Evolutionary conservation across 1,140 invertebrate genomes (phyloP).

Genomic region (Aphaenogaster ashmeadi): DNA sequence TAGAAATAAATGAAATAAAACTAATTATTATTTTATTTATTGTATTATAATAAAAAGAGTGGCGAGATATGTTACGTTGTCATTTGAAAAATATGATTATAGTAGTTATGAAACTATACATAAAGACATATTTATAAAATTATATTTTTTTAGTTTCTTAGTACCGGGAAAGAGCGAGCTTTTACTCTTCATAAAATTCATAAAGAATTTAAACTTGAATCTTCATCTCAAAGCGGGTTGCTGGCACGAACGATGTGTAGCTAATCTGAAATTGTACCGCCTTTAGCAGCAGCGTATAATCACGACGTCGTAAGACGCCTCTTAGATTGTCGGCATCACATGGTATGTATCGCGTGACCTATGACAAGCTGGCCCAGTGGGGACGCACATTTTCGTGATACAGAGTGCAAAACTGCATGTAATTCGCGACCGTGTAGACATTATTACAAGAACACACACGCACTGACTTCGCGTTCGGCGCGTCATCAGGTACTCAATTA

Average conservation of each 20-base stretch:
- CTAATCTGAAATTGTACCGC: slow-evolving; percentile 58
- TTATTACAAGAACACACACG: slow-evolving; percentile 7
- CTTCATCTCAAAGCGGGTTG: not conserved
- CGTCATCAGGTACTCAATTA: slow-evolving; percentile 19
- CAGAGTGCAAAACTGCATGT: slow-evolving; percentile 48
- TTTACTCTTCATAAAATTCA: not conserved
- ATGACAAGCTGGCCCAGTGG: slow-evolving; percentile 26
- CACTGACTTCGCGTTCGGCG: not conserved
- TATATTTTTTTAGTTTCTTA: not conserved
- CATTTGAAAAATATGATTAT: not conserved
- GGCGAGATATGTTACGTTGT: not conserved
- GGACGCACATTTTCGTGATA: slow-evolving; percentile 40
- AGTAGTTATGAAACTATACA: not conserved
- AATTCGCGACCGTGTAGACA: slow-evolving; percentile 67
- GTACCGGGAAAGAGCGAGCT: not conserved
- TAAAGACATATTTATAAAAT: not conserved
- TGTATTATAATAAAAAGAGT: not conserved
- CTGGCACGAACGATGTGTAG: slow-evolving; percentile 32
- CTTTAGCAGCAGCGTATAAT: slow-evolving; percentile 29
- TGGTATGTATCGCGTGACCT: slow-evolving; percentile 45
- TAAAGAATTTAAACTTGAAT: slow-evolving; percentile 13
- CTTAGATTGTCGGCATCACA: slow-evolving; percentile 32
- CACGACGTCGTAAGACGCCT: slow-evolving; percentile 25
- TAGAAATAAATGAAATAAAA: not conserved
- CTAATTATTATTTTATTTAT: not conserved